These are phyloP conservation scores for Aphrocallistes beatrix DNA, from an alignment of 37 sponge, comb jelly and placozoan genomes.

Conservation along the genomic window DNA sequence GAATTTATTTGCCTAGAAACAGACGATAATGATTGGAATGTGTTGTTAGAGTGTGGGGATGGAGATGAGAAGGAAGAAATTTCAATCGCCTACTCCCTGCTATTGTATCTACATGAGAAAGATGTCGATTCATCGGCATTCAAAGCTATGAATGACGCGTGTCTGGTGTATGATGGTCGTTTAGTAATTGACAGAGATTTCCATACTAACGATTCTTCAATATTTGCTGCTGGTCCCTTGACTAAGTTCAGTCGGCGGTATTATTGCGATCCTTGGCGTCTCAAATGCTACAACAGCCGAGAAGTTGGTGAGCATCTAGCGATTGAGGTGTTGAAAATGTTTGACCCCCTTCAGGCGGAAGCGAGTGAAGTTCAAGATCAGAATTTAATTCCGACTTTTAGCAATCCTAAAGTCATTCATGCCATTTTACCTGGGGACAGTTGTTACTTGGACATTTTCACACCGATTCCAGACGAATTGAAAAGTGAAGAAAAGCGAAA, in stretches of 20 bases:
- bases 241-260: slow-evolving; percentile 85
- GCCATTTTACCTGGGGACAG: slow-evolving; percentile 26
- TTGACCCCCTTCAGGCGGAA: background rate
- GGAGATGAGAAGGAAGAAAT: background rate
- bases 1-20: background rate
- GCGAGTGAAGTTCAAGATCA: slow-evolving; percentile 14
- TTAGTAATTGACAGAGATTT: slow-evolving; percentile 66
- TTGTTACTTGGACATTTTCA: background rate
- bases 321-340: background rate
- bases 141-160: slow-evolving; percentile 83
- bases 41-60: background rate
- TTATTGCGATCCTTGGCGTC: slow-evolving; percentile 58
- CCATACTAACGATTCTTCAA: slow-evolving; percentile 73
- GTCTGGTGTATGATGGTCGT: slow-evolving; percentile 80
- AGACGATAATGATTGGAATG: background rate
- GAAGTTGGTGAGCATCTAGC: background rate
- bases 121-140: slow-evolving; percentile 53
- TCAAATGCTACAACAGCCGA: background rate
- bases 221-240: slow-evolving; percentile 82
- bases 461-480: background rate
- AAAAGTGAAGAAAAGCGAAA: background rate
- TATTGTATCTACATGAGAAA: slow-evolving; percentile 46
- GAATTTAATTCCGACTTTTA: slow-evolving; percentile 27
- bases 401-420: background rate
- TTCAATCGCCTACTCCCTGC: slow-evolving; percentile 4